Conservation (phyloP, 2,113 vertebrate species). For the Oncorhynchus keta region DNA sequence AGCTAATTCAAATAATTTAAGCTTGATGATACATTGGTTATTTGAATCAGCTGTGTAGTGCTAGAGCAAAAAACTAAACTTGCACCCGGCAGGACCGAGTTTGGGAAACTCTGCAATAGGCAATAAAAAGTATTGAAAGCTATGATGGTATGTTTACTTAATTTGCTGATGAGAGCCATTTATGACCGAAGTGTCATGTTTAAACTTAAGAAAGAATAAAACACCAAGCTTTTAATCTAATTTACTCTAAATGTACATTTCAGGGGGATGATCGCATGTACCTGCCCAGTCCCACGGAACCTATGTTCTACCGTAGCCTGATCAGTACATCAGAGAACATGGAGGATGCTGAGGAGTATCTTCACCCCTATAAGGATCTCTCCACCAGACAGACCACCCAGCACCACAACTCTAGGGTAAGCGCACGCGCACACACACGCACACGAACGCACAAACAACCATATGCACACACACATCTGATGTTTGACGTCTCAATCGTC, state of each 20-base stretch:
- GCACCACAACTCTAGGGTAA: constrained; percentile 76
- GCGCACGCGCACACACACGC: neutral
- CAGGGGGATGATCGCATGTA: constrained; percentile 83
- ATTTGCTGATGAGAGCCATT: too few relatives aligned
- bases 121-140: too few relatives aligned
- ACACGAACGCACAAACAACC: constrained; percentile 37
- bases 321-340: constrained; percentile 84
- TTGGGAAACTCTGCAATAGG: too few relatives aligned
- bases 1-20: too few relatives aligned
- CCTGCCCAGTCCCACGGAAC: constrained; percentile 84
- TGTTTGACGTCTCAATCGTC: neutral
- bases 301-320: constrained; percentile 83
- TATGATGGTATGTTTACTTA: too few relatives aligned
- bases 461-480: constrained; percentile 55
- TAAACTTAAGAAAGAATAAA: neutral
- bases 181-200: too few relatives aligned
- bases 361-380: constrained; percentile 81
- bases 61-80: too few relatives aligned
- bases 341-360: constrained; percentile 88
- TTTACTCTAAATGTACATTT: neutral
- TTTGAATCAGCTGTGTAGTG: too few relatives aligned
- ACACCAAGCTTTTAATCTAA: neutral
- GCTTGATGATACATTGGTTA: too few relatives aligned
- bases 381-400: constrained; percentile 72
- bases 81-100: too few relatives aligned